These are phyloP conservation scores for Leptocoma aspasia DNA, from an alignment of 2,113 vertebrate species.

Conservation along the genomic window DNA sequence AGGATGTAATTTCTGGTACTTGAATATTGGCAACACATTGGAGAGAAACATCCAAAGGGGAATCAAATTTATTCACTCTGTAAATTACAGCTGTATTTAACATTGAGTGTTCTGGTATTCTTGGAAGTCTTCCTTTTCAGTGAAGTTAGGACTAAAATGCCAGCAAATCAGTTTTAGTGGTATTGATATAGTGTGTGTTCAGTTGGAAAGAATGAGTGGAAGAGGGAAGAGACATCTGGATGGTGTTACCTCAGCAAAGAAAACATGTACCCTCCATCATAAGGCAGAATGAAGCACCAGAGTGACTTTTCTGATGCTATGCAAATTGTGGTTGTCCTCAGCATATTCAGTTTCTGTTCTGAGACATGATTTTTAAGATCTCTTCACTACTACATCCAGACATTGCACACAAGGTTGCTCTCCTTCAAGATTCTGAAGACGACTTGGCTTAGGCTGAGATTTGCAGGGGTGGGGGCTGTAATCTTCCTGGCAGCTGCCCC, in stretches of 20 bases:
- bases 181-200: neutral
- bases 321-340: neutral
- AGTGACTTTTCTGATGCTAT: neutral
- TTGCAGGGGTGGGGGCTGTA: neutral
- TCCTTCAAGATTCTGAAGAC: neutral
- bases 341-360: neutral
- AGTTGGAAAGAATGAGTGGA: neutral
- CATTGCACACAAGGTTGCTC: neutral
- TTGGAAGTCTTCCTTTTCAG: neutral
- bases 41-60: neutral
- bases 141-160: neutral
- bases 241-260: neutral
- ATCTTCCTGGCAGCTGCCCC: neutral
- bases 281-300: neutral
- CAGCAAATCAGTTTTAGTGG: neutral
- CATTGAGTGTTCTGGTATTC: neutral
- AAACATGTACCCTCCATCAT: neutral
- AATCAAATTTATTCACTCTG: neutral
- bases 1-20: neutral
- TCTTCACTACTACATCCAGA: neutral
- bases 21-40: neutral
- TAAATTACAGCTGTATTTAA: neutral
- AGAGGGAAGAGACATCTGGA: slow-evolving; percentile 1
- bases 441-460: neutral
- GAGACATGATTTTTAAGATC: neutral